phyloP scores from a whole-genome alignment of 2,797 vertebrate species.

The Furcifer pardalis region DNA sequence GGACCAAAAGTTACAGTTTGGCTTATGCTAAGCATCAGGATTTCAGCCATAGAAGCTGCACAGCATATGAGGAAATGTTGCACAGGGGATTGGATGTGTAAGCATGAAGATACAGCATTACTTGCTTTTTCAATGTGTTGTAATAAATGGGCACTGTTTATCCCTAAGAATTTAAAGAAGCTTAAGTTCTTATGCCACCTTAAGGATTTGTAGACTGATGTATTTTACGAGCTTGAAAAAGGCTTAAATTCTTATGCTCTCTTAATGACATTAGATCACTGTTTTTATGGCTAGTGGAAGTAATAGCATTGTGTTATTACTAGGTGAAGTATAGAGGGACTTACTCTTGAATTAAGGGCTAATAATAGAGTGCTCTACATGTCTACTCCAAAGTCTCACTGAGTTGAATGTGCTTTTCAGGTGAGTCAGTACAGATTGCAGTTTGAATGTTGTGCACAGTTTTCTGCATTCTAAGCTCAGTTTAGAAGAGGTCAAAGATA shows the following conservation, averaged over 20 bases:
- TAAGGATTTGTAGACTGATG: constrained; percentile 61
- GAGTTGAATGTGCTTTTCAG: not conserved
- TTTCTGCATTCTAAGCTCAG: not conserved
- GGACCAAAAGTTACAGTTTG: too few species aligned
- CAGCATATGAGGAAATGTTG: constrained; percentile 24
- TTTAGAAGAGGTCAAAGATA: too few species aligned
- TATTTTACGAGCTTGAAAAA: constrained; percentile 52
- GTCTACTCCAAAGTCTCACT: not conserved
- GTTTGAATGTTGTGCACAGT: not conserved
- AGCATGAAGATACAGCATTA: not conserved
- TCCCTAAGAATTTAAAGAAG: constrained; percentile 37
- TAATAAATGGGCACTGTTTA: not conserved
- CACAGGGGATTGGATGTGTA: not conserved
- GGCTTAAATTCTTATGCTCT: constrained; percentile 55
- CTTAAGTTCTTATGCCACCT: constrained; percentile 55
- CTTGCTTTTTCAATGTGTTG: constrained; percentile 10
- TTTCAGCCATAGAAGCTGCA: not conserved
- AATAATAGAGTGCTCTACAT: not conserved
- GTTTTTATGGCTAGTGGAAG: constrained; percentile 1
- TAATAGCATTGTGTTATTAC: not conserved
- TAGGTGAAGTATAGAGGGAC: not conserved
- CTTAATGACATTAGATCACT: constrained; percentile 42
- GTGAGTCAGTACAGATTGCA: not conserved
- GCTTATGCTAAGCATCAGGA: too few species aligned
- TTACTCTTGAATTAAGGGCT: not conserved